A percentile compares a stretch with the other conserved stretches of the same genome.
These are phyloP conservation scores for Tachina fera DNA, from an alignment of 2,888 invertebrate species.

Conservation along the genomic window DNA sequence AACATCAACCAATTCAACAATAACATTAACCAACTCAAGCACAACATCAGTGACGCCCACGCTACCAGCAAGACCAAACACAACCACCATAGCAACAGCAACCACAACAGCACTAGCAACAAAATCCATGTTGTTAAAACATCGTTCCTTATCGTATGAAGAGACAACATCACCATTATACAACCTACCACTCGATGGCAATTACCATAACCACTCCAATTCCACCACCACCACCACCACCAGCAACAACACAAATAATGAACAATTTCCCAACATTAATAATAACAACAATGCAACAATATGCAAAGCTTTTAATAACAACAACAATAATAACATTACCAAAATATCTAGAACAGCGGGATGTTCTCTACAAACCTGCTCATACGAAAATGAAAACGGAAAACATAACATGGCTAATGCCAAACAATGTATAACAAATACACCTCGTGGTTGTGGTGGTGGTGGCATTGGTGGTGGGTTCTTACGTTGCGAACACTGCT, in stretches of 20 bases:
- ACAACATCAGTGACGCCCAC: slow-evolving; percentile 13
- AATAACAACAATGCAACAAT: slow-evolving; percentile 63
- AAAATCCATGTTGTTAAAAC: slow-evolving; percentile 66
- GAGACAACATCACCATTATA: slow-evolving; percentile 39
- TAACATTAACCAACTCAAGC: neutral
- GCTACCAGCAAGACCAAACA: neutral
- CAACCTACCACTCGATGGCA: slow-evolving; percentile 29
- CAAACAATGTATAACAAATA: slow-evolving; percentile 63
- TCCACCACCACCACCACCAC: slow-evolving; percentile 36
- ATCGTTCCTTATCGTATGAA: slow-evolving; percentile 58
- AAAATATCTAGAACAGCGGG: slow-evolving; percentile 49
- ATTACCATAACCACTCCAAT: slow-evolving; percentile 17
- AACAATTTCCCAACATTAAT: slow-evolving; percentile 49
- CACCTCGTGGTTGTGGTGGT: slow-evolving; percentile 41
- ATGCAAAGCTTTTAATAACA: slow-evolving; percentile 37
- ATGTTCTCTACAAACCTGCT: slow-evolving; percentile 59
- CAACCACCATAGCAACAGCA: slow-evolving; percentile 1
- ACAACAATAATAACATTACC: slow-evolving; percentile 31
- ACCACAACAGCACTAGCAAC: slow-evolving; percentile 21
- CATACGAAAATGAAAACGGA: slow-evolving; percentile 59
- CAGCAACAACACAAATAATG: slow-evolving; percentile 37
- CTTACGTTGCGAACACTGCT: slow-evolving; percentile 78
- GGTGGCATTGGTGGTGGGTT: slow-evolving; percentile 66
- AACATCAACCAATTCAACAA: slow-evolving; percentile 56
- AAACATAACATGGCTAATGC: slow-evolving; percentile 42